Base-by-base conservation (phyloP, 2,888 invertebrate genomes). In the Leptodirus hochenwartii region DNA sequence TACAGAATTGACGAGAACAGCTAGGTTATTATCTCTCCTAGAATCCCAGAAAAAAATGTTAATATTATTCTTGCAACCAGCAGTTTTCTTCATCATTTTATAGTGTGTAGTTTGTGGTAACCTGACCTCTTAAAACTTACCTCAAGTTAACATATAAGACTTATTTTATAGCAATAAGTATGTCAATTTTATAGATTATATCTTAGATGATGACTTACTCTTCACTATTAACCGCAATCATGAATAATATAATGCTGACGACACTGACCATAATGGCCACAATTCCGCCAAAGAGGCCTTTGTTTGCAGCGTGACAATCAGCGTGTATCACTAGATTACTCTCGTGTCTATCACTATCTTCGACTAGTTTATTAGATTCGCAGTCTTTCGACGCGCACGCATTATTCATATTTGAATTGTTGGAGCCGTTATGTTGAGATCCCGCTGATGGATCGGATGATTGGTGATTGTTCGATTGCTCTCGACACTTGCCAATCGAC, bases 231-330 rank as follows among this genome's bases (percentile, higher is more conserved):
- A 63, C 50, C 4, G 62, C 58, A 16, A 67, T 61, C 46, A 68
- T 68, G 49, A 69, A 69, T 26, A 69, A 53, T 35, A 72, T 66
- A 34, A 70, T 59, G 37, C 62, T 63, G 37, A 69, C 62, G 37
- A 69, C 55, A 11, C 63, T 61, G 14, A 67, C 49, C 2, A 66
- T 55, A 31, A 68, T 54, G 50, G 50, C 59, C 50, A 43, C 59
- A 52, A 51, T 64, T 3, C 79, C 79, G 4, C 64, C 56, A 50
- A 80, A 78, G 14, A 80, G 56, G 2, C 80, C 80, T 34, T 69
- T 68, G 55, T 76, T 78, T 31, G 79, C 70, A 2, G 78, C 70
- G 44, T 77, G 73, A 47, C 80, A 81, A 54, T 81, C 79, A 2
- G 73, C 4, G 57, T 64, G 43, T 52, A 64, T 40, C 17, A 45